phyloP scores from a whole-genome alignment of 2,113 vertebrate species.

The Aptenodytes forsteri region DNA sequence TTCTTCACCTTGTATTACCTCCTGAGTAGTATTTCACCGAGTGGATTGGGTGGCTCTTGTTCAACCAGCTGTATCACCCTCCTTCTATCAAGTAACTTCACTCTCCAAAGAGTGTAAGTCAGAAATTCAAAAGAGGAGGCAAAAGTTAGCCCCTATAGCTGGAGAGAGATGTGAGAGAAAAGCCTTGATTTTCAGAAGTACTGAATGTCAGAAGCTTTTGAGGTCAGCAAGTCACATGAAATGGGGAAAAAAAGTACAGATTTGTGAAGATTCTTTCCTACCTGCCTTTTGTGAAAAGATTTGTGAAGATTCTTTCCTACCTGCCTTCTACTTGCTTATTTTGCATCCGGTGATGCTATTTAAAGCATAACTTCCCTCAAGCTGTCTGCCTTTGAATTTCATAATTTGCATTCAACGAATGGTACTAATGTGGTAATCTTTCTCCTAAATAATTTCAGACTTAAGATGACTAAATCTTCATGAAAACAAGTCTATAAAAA shows the following conservation, averaged over 20 bases:
- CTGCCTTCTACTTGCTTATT: background rate
- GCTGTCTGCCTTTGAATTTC: background rate
- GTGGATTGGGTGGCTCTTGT: background rate
- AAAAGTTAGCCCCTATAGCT: background rate
- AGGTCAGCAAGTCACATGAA: background rate
- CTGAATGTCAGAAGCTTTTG: background rate
- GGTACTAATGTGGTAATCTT: background rate
- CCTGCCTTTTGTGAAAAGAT: background rate
- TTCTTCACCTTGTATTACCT: background rate
- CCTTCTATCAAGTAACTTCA: background rate
- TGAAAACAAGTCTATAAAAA: constrained; percentile 29
- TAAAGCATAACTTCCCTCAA: background rate
- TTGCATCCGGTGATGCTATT: background rate
- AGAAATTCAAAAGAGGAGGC: background rate
- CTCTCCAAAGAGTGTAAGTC: background rate
- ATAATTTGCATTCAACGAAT: background rate
- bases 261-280: background rate
- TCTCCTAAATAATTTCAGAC: background rate
- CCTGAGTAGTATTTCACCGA: background rate
- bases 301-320: background rate
- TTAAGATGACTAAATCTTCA: background rate
- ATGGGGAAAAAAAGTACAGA: background rate
- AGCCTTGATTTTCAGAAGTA: background rate
- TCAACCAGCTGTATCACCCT: background rate
- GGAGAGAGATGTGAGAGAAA: background rate